Base-by-base conservation (phyloP, 2,113 vertebrate species). In the Xiphophorus couchianus region DNA sequence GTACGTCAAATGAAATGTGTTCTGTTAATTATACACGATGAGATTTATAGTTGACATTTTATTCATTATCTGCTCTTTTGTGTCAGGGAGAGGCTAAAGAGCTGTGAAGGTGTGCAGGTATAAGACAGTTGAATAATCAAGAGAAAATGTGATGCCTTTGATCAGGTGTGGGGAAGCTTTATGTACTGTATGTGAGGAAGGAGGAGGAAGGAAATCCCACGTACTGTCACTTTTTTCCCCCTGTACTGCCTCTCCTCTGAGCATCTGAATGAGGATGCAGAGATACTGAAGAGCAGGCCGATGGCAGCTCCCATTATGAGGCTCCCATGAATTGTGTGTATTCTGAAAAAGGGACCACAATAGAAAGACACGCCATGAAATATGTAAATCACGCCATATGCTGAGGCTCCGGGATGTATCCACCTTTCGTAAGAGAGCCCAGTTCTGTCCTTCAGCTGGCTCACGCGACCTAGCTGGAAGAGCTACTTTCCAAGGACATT, bases 61-160 rank as follows among this genome's bases (percentile, higher is more conserved):
- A 69, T 5, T 6, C 22, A 62, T 69, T 54, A 48, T 48, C 44
- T 48, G 44, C 51, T 58, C 51, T 58, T 3, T 58, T 58, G 25
- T 42, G 54, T 48, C 30, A 62, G 15, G 19, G 5, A 58, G 22
- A 63, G 28, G n/a, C 10, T 12, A 19, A 42, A 28, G 30, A 62
- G 28, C 14, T 60, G 27, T 22, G 37, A 17, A 44, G 71, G 51
- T 84, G 72, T 39, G 30, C 84, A 72, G 69, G 35, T 65, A 61
- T 10, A 39, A 78, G 69, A 61, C 25, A 48, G 58, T 28, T 42
- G 66, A 73, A 71, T 22, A 85, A 42, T 33, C 0, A 51, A 80
- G 69, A 78, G 60, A 84, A 89, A 89, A 74, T 76, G 77, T 76
- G 71, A 80, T 76, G 73, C 63, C 69, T 86, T 77, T 69, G 66